Percentiles rank a stretch among this genome's conserved stretches.
phyloP scores from a whole-genome alignment of 2,113 vertebrate genomes.

The Phrynosoma blainvillii region DNA sequence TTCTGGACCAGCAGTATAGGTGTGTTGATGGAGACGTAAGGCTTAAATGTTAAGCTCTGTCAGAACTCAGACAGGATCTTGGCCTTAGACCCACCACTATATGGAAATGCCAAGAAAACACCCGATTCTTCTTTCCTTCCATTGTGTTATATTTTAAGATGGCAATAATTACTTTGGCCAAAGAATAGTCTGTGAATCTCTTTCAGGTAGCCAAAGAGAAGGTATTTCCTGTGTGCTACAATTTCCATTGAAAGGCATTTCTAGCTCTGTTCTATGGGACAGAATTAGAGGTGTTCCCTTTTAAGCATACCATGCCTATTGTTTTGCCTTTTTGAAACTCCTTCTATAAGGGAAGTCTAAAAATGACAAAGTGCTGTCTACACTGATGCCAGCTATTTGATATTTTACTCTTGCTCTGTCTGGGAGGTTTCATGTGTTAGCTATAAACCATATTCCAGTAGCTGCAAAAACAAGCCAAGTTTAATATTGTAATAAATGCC shows the following conservation, averaged over 20 bases:
- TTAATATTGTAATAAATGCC: conserved; percentile 14
- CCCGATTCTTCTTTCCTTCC: background rate
- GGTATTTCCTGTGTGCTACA: background rate
- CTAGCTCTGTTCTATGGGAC: background rate
- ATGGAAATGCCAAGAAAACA: background rate
- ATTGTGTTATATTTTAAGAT: no score
- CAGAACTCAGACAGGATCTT: no score
- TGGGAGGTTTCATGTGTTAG: background rate
- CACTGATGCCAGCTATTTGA: background rate
- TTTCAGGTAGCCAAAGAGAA: no score
- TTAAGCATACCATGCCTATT: background rate
- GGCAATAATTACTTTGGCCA: no score
- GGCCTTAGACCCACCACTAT: background rate
- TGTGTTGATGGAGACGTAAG: no score
- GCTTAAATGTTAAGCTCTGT: no score
- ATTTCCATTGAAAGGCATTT: background rate
- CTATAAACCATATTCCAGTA: background rate
- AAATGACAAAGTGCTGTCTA: background rate
- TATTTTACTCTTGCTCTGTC: background rate
- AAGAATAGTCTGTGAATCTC: no score
- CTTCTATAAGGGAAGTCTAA: background rate
- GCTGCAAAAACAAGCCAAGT: background rate
- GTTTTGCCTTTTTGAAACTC: background rate
- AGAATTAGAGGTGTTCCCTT: background rate
- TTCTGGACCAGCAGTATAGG: no score